Percentiles rank a stretch among this genome's conserved stretches.
Evolutionary conservation across 2,113 vertebrate genomes (phyloP).

Genomic region (Notarius lentiginosus): DNA sequence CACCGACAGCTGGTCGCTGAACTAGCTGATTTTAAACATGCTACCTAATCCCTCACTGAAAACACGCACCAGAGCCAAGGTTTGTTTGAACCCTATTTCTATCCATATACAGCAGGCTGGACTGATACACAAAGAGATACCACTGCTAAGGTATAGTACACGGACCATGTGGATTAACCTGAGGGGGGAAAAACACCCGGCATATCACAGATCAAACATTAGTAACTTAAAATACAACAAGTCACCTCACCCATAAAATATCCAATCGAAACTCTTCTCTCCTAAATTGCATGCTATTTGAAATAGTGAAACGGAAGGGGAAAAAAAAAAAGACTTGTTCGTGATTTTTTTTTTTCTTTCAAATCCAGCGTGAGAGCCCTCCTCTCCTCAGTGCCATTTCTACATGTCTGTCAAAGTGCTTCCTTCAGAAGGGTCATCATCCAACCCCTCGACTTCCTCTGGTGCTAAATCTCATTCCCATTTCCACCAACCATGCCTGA

Average conservation of each 20-base stretch:
- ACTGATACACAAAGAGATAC: background rate
- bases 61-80: slow-evolving; percentile 15
- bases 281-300: slow-evolving; percentile 47
- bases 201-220: slow-evolving; percentile 11
- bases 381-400: slow-evolving; percentile 44
- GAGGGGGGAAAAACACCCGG: slow-evolving; percentile 4
- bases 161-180: background rate
- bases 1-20: background rate
- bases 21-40: slow-evolving; percentile 8
- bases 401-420: slow-evolving; percentile 68
- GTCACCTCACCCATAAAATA: slow-evolving; percentile 20
- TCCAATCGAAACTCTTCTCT: slow-evolving; percentile 29
- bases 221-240: slow-evolving; percentile 11
- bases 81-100: slow-evolving; percentile 26
- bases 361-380: slow-evolving; percentile 39
- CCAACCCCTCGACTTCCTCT: slow-evolving; percentile 58
- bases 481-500: slow-evolving; percentile 45
- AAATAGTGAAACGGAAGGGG: slow-evolving; percentile 14
- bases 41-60: slow-evolving; percentile 19
- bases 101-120: slow-evolving; percentile 32
- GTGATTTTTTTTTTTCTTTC: slow-evolving; percentile 41
- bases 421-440: slow-evolving; percentile 60
- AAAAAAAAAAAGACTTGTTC: slow-evolving; percentile 20
- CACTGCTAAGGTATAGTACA: background rate
- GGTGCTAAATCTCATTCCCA: slow-evolving; percentile 71